Evolutionary conservation across 2,888 invertebrate genomes (phyloP).

Genomic region (Mylabris sibirica): DNA sequence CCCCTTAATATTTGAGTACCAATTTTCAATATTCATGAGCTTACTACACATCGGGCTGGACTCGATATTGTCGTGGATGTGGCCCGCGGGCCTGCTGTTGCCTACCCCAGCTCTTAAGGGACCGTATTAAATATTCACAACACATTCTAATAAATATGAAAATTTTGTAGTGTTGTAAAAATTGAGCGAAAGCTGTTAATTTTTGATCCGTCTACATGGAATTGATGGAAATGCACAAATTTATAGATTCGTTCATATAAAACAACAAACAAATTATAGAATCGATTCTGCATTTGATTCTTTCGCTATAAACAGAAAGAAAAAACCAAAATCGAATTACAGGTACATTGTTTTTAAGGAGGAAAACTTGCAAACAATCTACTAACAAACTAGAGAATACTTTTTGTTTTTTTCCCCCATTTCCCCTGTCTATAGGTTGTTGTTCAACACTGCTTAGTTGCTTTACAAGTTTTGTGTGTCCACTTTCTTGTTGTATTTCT

Average conservation of each 20-base stretch:
- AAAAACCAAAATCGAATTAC: neutral
- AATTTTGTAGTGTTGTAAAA: neutral
- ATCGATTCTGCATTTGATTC: too few relatives aligned
- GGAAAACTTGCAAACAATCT: neutral
- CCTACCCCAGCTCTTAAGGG: too few relatives aligned
- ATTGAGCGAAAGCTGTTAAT: neutral
- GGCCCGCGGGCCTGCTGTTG: too few relatives aligned
- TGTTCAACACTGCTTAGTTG: neutral
- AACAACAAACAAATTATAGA: too few relatives aligned
- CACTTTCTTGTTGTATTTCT: slow-evolving; percentile 35
- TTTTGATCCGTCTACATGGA: neutral
- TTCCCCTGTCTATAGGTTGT: neutral
- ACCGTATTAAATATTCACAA: slow-evolving; percentile 2
- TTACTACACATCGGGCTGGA: too few relatives aligned
- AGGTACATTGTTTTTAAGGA: neutral
- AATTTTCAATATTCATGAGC: too few relatives aligned
- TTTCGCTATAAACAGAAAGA: neutral
- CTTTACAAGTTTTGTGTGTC: slow-evolving; percentile 9
- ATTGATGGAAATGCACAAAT: neutral
- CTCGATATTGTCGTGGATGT: too few relatives aligned
- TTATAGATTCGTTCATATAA: too few relatives aligned
- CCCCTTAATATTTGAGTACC: too few relatives aligned
- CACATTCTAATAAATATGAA: neutral
- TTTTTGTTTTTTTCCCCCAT: neutral
- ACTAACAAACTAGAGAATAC: neutral